These are phyloP conservation scores for Eretmochelys imbricata DNA, from an alignment of 2,113 vertebrate genomes.

Conservation along the genomic window DNA sequence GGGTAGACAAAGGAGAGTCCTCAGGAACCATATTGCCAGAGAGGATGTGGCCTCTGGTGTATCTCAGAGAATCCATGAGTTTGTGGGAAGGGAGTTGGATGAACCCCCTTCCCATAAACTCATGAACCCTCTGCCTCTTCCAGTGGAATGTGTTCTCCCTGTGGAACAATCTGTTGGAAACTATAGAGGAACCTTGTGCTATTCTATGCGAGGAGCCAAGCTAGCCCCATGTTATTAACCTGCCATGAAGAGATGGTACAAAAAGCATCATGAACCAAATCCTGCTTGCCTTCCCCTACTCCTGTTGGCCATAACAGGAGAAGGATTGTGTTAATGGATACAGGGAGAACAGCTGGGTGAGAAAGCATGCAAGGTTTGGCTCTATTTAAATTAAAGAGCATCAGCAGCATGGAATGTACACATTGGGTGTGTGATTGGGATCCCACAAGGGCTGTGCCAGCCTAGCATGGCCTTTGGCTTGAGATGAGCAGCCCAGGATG, in stretches of 20 bases:
- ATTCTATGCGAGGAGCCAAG: not conserved
- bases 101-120: no score
- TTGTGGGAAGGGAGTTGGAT: not conserved
- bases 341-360: not conserved
- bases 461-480: rapidly evolving
- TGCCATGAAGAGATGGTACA: not conserved
- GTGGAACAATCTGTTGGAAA: not conserved
- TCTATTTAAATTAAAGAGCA: not conserved
- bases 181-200: not conserved
- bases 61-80: not conserved
- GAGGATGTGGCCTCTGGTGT: no score
- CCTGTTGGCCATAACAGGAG: not conserved
- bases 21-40: no score
- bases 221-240: not conserved
- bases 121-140: not conserved
- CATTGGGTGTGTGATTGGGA: not conserved
- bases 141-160: rapidly evolving
- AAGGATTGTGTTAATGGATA: not conserved
- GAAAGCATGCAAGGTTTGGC: not conserved
- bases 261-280: not conserved
- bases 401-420: rapidly evolving
- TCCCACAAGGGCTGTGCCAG: rapidly evolving
- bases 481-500: not conserved
- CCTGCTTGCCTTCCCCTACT: not conserved
- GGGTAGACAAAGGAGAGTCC: no score